Evolutionary conservation across 2,113 vertebrate genomes (phyloP), one percentile per base, ranked within the genome.

Genomic region (Dinomys branickii): DNA sequence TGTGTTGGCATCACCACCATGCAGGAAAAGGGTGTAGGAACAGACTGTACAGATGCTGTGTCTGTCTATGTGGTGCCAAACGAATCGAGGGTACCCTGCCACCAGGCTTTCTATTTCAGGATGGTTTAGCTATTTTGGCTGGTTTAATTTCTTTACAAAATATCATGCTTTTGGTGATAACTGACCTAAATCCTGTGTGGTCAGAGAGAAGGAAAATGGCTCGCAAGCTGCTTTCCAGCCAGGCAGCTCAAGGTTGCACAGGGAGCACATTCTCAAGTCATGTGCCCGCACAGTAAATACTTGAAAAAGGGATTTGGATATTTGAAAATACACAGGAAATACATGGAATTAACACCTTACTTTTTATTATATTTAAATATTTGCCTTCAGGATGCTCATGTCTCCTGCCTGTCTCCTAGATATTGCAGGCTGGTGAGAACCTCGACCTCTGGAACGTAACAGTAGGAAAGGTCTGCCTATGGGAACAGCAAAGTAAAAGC

Each of bases 31-130:
- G 63, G 80, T 95, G 82, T 71, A 88, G 8, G 94, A 96, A 54
- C 97, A 97, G 94, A 96, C 87, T 78, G 88, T 89, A 13, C 92
- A 91, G 87, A 93, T 94, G 96, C 80, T 59, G 28, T 16, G 12
- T 92, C 96, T 97, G 54, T 41, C 65, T 91, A 84, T 11, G 3
- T 6, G 38, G 63, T 93, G 91, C 95, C 95, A 97, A 83, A 44
- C 14, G 69, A 90, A 81, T 10, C 9, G 63, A 95, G 26, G 71
- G 47, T 80, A 38, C 84, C 86, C 78, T 96, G 67, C 41, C 81
- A 93, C 56, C 56, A 82, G 75, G 35, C 92, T 96, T 96, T 93
- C 89, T 95, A 75, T 96, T 97, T 90, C 85, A 73, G 63, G 80
- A 91, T 8, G 12, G 47, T 20, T 83, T 88, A 81, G 75, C 20